Conservation (phyloP, 2,113 vertebrate species). For the Panthera leo region DNA sequence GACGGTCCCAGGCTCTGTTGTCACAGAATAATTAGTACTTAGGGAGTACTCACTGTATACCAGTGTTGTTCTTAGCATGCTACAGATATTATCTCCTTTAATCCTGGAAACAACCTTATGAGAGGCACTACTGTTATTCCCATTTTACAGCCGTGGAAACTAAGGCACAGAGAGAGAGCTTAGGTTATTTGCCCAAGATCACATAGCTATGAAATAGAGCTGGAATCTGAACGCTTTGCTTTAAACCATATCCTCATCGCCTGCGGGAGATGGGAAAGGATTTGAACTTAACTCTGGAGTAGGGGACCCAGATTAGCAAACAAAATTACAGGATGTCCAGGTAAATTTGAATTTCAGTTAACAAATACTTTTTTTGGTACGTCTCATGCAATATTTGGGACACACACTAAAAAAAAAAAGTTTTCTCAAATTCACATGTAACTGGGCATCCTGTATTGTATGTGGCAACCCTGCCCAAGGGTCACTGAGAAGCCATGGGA, state of each 20-base stretch:
- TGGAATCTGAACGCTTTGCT: neutral
- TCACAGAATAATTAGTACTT: neutral
- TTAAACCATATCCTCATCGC: neutral
- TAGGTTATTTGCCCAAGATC: neutral
- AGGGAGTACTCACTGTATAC: neutral
- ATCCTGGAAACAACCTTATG: neutral
- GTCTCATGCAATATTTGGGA: neutral
- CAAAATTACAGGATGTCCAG: neutral
- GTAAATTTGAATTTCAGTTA: neutral
- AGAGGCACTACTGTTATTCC: neutral
- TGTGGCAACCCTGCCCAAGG: neutral
- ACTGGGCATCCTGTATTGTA: neutral
- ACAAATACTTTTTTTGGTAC: neutral
- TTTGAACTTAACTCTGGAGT: neutral
- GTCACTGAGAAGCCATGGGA: neutral
- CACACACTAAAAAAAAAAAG: neutral
- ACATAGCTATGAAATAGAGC: neutral
- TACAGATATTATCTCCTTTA: neutral
- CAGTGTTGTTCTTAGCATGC: neutral
- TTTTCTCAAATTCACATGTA: slow-evolving; percentile 23
- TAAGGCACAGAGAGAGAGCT: neutral
- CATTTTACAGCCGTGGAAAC: neutral
- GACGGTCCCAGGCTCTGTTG: neutral
- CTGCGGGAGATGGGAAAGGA: neutral
- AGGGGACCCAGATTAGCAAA: neutral